Percentiles rank a stretch among this genome's conserved stretches.
phyloP scores from a whole-genome alignment of 2,113 vertebrate species.

The Mixornis gularis region DNA sequence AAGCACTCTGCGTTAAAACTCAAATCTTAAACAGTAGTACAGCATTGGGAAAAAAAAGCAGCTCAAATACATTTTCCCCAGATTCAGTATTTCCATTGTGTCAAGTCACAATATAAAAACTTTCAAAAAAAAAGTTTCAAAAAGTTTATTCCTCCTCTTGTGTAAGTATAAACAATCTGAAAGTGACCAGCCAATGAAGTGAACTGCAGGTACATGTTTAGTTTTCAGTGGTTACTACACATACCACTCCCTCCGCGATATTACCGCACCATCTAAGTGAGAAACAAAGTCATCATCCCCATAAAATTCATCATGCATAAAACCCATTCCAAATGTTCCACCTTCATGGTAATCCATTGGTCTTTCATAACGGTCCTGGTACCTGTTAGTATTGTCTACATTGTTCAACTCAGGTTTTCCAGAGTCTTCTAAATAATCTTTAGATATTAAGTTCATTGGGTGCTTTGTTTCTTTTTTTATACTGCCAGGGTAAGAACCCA shows the following conservation, averaged over 20 bases:
- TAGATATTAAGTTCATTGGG: slow-evolving; percentile 85
- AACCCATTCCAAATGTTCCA: slow-evolving; percentile 86
- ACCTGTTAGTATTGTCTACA: slow-evolving; percentile 78
- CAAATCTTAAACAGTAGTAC: slow-evolving; percentile 79
- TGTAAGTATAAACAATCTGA: slow-evolving; percentile 77
- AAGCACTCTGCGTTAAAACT: slow-evolving; percentile 75
- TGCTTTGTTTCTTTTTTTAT: slow-evolving; percentile 90
- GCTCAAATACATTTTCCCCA: slow-evolving; percentile 70
- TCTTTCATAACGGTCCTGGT: slow-evolving; percentile 81
- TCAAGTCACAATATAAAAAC: slow-evolving; percentile 77
- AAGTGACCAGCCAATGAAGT: slow-evolving; percentile 73
- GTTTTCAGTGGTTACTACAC: slow-evolving; percentile 79
- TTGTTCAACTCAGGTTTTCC: slow-evolving; percentile 91
- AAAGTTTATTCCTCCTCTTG: slow-evolving; percentile 75
- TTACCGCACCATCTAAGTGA: slow-evolving; percentile 95
- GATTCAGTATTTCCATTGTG: slow-evolving; percentile 66
- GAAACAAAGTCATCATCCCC: slow-evolving; percentile 92
- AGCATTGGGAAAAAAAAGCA: slow-evolving; percentile 74
- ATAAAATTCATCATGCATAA: slow-evolving; percentile 84
- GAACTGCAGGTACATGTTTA: slow-evolving; percentile 58
- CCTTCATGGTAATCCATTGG: slow-evolving; percentile 81
- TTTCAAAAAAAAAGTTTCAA: slow-evolving; percentile 63
- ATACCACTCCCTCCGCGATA: slow-evolving; percentile 98
- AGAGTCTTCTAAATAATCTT: slow-evolving; percentile 86
- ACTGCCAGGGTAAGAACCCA: slow-evolving; percentile 87